A percentile compares a stretch with the other conserved stretches of the same genome.
These are phyloP conservation scores for Drosophila mimetica DNA, from an alignment of 2,888 invertebrate genomes.

Conservation along the genomic window DNA sequence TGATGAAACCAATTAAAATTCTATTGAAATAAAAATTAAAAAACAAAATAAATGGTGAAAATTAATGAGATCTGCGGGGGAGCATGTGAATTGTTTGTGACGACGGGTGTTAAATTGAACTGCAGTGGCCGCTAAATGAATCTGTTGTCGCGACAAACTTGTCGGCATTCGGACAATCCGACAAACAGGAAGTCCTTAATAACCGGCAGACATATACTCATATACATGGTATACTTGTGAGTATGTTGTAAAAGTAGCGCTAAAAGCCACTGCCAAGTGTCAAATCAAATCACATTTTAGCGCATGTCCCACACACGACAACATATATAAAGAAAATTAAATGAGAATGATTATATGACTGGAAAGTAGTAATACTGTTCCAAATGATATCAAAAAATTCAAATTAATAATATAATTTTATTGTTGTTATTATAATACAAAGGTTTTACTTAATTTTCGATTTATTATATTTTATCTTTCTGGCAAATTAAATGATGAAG, in stretches of 20 bases:
- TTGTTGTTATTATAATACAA: too few relatives aligned
- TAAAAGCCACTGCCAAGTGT: slow-evolving; percentile 65
- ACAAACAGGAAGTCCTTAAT: slow-evolving; percentile 80
- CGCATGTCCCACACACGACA: slow-evolving; percentile 76
- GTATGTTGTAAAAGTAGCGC: slow-evolving; percentile 42
- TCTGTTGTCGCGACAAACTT: slow-evolving; percentile 79
- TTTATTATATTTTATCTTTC: too few relatives aligned
- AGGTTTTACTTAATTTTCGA: too few relatives aligned
- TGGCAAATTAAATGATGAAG: too few relatives aligned
- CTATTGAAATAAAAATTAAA: slow-evolving; percentile 63
- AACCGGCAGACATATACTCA: slow-evolving; percentile 49
- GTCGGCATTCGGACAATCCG: slow-evolving; percentile 52
- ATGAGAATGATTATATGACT: not conserved
- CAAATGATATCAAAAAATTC: too few relatives aligned
- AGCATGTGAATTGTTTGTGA: slow-evolving; percentile 2
- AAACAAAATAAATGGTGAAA: slow-evolving; percentile 24
- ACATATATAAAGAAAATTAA: not conserved
- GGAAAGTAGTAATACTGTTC: too few relatives aligned
- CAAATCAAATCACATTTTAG: slow-evolving; percentile 74
- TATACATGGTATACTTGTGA: slow-evolving; percentile 1
- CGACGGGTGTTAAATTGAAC: slow-evolving; percentile 71
- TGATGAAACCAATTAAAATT: slow-evolving; percentile 55
- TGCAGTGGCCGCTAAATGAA: slow-evolving; percentile 75
- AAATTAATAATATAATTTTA: too few relatives aligned
- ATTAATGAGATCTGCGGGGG: slow-evolving; percentile 31